Base-by-base conservation (phyloP, 2,888 invertebrate species). In the Yponomeuta sedellus region DNA sequence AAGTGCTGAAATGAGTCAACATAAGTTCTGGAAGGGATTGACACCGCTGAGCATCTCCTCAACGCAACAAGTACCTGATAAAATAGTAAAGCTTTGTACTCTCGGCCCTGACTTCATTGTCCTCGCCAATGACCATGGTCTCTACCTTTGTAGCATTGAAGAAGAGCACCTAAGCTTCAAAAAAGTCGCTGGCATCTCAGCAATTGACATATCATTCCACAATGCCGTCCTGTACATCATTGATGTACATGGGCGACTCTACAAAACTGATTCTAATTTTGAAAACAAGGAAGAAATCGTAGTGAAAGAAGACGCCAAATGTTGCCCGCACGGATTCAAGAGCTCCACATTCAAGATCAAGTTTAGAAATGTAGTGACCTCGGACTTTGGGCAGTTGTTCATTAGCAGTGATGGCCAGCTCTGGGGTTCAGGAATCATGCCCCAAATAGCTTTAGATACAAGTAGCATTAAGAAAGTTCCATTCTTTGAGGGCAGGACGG, bases 341-440 rank as follows among this genome's bases (percentile, higher is more conserved):
- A 93, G 93, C 73, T 92, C 93, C 66, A 92, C 91, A 75, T 92
- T 90, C 72, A 92, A 92, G 79, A 91, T 93, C 65, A 94, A 92
- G 80, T 93, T 94, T 66, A 92, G 92, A 70, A 92, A 92, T 75
- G 88, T 95, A 70, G 92, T 93, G 16, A 92, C 93, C 34, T 94
- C 92, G 74, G 92, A 93, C 73, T 93, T 92, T 78, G 93, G 94
- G 11, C 90, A 92, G 73, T 85, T 95, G 10, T 94, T 93, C 77
- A 92, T 94, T 16, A 94, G 94, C 62, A 94, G 93, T 72, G 92
- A 88, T 80, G 94, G 94, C 12, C 93, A 95, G 72, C 85, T 95
- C 2, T 95, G 94, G 95, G 95, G 94, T 0, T 93, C 92, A 59
- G 95, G 95, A 66, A 80, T 83, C 74, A 94, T 94, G 91, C 93